Base-by-base conservation (phyloP, 2,113 vertebrate genomes). In the Erythrocercus mccallii region DNA sequence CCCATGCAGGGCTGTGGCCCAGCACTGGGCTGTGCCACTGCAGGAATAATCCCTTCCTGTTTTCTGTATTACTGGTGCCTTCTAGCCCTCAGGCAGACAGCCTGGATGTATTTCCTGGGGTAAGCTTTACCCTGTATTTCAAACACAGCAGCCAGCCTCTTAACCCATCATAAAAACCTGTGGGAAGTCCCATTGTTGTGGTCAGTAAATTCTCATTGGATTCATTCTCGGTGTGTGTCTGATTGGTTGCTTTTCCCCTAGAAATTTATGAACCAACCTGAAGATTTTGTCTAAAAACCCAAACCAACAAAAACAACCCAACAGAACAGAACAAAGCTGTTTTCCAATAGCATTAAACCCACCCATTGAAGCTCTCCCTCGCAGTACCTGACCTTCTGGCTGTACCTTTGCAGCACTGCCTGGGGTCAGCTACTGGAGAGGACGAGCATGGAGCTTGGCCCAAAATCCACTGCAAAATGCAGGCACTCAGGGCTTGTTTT, bases 311-410 rank as follows among this genome's bases (percentile, higher is more conserved):
- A 19, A 50, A 37, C 31, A 54, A 73, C 78, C 82, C 96, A 92
- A 84, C 38, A 65, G 70, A 86, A 31, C 8, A 64, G 83, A 64
- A 10, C 65, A 83, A 89, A 81, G 10, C 71, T 88, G 60, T 86
- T 96, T 88, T 51, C 93, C 94, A 88, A 71, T 78, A 92, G 80
- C 93, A 17, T 61, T 79, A 53, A 86, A 50, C 44, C 19, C 88
- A 86, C 65, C 24, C 96, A 95, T 72, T 5, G 5, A 60, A 88
- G 11, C 54, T 51, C 87, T 31, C 25, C 50, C 47, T 83, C 86
- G 42, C 70, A 64, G 85, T 53, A 51, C 20, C 31, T 51, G 94
- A 86, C 37, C 40, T 54, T 20, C 71, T 85, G 1, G 14, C 54
- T 23, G 37, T 11, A 4, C 9, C 1, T 66, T 77, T 27, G 47